Evolutionary conservation across 2,888 invertebrate species (phyloP).

Genomic region (Epistrophe eligans): DNA sequence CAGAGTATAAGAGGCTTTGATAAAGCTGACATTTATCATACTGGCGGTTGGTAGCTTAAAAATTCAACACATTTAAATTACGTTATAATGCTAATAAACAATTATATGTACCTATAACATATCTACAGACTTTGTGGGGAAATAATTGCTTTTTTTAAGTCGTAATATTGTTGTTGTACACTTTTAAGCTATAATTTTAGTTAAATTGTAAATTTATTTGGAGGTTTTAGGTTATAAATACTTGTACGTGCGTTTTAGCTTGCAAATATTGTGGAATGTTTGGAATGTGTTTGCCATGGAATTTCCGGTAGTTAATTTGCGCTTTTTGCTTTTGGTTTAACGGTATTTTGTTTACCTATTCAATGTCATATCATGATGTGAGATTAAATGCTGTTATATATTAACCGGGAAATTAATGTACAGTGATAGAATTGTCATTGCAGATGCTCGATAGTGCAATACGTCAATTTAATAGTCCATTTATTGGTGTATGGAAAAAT

Average conservation of each 20-base stretch:
- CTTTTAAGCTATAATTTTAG: not conserved
- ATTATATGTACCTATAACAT: not conserved
- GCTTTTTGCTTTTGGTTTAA: not conserved
- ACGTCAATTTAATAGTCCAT: too few relatives aligned
- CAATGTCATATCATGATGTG: not conserved
- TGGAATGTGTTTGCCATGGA: not conserved
- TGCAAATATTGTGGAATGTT: not conserved
- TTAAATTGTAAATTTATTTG: not conserved
- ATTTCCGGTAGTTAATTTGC: not conserved
- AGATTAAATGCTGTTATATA: not conserved
- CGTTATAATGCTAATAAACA: not conserved
- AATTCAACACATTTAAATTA: not conserved
- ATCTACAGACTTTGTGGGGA: not conserved
- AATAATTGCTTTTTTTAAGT: not conserved
- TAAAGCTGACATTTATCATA: slow-evolving; percentile 6
- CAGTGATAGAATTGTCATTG: not conserved
- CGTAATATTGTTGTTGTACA: not conserved
- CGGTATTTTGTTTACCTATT: not conserved
- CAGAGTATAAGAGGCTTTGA: not conserved
- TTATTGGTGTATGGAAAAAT: too few relatives aligned
- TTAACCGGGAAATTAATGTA: not conserved
- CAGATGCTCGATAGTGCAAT: not conserved
- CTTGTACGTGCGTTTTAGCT: not conserved
- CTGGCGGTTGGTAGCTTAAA: not conserved
- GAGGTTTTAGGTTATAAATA: not conserved